These are phyloP conservation scores for Phrynocephalus guinanensis DNA, from an alignment of 2,797 vertebrate species.

Conservation along the genomic window DNA sequence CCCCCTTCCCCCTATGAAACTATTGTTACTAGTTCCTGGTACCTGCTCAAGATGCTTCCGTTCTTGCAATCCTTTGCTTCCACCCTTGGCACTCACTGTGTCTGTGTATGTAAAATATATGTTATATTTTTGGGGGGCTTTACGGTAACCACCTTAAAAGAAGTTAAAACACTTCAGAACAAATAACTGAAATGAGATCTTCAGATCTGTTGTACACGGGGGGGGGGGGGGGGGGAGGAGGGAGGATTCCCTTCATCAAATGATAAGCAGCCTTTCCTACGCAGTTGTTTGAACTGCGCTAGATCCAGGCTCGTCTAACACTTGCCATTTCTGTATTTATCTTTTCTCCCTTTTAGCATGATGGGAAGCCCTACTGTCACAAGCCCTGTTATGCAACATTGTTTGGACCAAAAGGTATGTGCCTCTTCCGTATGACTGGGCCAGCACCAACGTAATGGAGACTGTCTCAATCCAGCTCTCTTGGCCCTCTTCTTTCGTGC, in stretches of 20 bases:
- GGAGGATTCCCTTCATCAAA: not conserved
- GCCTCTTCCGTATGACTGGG: fast-evolving
- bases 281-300: not conserved
- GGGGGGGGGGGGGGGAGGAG: too few relatives aligned
- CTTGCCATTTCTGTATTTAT: conserved; percentile 47
- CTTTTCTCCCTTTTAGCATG: conserved; percentile 81
- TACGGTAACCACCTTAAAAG: not conserved
- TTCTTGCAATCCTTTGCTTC: too few relatives aligned
- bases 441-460: not conserved
- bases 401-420: conserved; percentile 94
- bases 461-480: not conserved
- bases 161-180: not conserved
- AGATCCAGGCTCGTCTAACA: not conserved
- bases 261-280: not conserved
- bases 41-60: too few relatives aligned
- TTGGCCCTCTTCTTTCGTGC: not conserved
- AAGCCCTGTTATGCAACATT: conserved; percentile 94
- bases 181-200: not conserved
- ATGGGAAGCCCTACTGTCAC: conserved; percentile 95
- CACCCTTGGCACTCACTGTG: not conserved
- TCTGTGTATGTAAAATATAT: not conserved
- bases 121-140: not conserved
- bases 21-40: not conserved
- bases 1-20: not conserved
- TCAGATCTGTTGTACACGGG: not conserved